phyloP scores from a whole-genome alignment of 2,888 invertebrate genomes.

The Macaria liturata region DNA sequence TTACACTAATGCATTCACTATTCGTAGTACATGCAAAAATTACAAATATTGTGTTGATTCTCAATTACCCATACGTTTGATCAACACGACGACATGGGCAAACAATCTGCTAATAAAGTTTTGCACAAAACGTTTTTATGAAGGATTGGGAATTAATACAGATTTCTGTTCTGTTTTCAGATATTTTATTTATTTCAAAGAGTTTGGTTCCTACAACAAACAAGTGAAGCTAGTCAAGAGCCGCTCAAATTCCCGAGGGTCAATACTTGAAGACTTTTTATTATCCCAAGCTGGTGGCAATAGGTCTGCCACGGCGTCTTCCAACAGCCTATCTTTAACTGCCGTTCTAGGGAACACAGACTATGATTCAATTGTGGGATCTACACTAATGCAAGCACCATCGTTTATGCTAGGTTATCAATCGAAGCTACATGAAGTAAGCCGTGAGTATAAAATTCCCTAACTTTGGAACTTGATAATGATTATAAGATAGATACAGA shows the following conservation, averaged over 20 bases:
- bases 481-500: no score
- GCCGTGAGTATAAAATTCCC: conserved; percentile 56
- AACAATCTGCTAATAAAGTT: no score
- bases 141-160: no score
- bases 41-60: no score
- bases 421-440: conserved; percentile 62
- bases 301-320: conserved; percentile 40
- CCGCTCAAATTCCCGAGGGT: conserved; percentile 75
- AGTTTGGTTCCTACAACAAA: conserved; percentile 77
- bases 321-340: conserved; percentile 57
- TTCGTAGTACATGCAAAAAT: no score
- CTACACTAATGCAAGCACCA: conserved; percentile 45
- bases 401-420: conserved; percentile 54
- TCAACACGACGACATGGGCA: no score
- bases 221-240: conserved; percentile 73
- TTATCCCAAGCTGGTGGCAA: conserved; percentile 48
- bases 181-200: conserved; percentile 82
- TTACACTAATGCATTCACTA: no score
- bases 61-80: no score
- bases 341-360: conserved; percentile 57
- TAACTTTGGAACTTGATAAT: neutral
- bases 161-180: conserved; percentile 57
- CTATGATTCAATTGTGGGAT: conserved; percentile 50
- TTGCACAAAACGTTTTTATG: no score
- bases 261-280: conserved; percentile 70